Evolutionary conservation across 2,797 vertebrate species (phyloP), one percentile per base, ranked within the genome.

Genomic region (Sebastes dallii): DNA sequence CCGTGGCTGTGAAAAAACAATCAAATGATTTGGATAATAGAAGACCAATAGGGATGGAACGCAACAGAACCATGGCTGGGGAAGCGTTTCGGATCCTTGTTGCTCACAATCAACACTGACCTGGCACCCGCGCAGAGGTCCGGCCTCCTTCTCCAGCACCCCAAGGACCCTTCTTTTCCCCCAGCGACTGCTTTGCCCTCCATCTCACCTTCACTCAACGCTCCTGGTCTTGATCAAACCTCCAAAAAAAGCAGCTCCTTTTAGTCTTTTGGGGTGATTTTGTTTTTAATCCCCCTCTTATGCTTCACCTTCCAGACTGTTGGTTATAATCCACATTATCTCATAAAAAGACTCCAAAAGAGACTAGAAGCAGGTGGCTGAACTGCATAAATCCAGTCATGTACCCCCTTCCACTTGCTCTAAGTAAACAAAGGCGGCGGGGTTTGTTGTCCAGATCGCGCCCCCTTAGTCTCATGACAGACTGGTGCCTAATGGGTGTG

Each of bases 31-130:
- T 75, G 80, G 77, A 90, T 92, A 65, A 81, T 60, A 66, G 87
- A 24, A 75, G 70, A 80, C 87, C 66, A 66, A 70, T 72, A 93
- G 94, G 86, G 91, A 96, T 96, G 95, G 95, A 96, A 95, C 95
- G 95, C 69, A 96, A 96, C 93, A 96, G 95, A 96, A 67, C 66
- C 77, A 80, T 81, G 82, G 81, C 86, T 52, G 46, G 79, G 89
- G 89, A 92, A 90, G 82, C 46, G 55, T 80, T 89, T 86, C 66
- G 75, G 77, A 91, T 81, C 30, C 66, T 77, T 61, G 52, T 80
- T 60, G 65, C 71, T 84, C 75, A 61, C 39, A 82, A 76, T 78
- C 89, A 88, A 59, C 80, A 86, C 81, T 94, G 87, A 94, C 76
- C 87, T 69, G 82, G 70, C 65, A 69, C 46, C 66, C 74, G 32